Conservation (phyloP, 2,888 invertebrate genomes). For the Pharmacophagus antenor region DNA sequence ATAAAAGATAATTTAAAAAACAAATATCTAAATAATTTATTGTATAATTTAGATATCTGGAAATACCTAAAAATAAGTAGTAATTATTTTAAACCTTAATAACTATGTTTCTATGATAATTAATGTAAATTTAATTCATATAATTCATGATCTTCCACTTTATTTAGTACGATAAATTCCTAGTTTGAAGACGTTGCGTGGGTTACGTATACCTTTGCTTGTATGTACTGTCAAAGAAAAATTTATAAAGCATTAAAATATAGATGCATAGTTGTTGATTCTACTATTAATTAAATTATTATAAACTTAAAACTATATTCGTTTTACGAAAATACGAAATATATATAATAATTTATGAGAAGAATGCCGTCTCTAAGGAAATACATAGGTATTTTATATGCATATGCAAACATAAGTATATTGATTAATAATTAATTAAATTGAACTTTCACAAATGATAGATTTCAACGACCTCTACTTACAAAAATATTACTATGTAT, state of each 20-base stretch:
- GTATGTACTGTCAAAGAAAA: neutral
- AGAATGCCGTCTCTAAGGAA: constrained; percentile 59
- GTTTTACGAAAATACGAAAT: neutral
- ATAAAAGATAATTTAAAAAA: too few relatives aligned
- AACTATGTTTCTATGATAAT: too few relatives aligned
- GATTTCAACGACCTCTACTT: too few relatives aligned
- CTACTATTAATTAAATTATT: neutral
- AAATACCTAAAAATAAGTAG: too few relatives aligned
- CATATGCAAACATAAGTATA: neutral
- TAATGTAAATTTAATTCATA: too few relatives aligned
- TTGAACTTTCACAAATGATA: too few relatives aligned
- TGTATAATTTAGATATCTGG: too few relatives aligned
- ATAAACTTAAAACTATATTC: neutral
- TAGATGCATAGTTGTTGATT: neutral
- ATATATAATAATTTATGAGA: constrained; percentile 43
- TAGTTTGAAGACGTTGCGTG: too few relatives aligned
- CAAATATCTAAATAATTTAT: too few relatives aligned
- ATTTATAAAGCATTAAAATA: neutral
- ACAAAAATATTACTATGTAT: neutral
- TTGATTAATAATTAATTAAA: constrained; percentile 1
- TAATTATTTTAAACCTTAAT: too few relatives aligned
- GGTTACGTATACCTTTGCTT: neutral
- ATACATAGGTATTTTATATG: constrained; percentile 63
- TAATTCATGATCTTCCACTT: too few relatives aligned
- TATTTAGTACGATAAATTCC: too few relatives aligned